These are phyloP conservation scores for Trachurus trachurus DNA, from an alignment of 2,797 vertebrate genomes.

Conservation along the genomic window DNA sequence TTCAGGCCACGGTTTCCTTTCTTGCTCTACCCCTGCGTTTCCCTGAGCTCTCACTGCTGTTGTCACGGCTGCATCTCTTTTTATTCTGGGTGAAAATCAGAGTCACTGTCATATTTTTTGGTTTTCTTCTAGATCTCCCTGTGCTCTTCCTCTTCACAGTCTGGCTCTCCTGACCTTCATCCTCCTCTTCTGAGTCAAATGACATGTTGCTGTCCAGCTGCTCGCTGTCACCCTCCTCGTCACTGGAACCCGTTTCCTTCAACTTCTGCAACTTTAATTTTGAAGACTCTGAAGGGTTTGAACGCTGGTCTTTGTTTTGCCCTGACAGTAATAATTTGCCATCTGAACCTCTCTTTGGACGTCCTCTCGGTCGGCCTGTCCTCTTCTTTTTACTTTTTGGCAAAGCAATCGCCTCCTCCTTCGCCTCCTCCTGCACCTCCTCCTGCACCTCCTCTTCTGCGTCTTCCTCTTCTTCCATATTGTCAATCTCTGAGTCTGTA, in stretches of 20 bases:
- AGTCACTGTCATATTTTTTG: constrained; percentile 35
- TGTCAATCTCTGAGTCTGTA: constrained; percentile 16
- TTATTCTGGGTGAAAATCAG: constrained; percentile 49
- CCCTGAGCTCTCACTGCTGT: constrained; percentile 1
- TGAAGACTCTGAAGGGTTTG: constrained; percentile 7
- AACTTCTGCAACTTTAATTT: constrained; percentile 22
- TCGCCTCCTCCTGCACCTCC: too few species aligned
- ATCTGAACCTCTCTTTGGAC: constrained; percentile 33
- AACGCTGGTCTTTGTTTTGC: not conserved
- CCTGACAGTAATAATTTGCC: not conserved
- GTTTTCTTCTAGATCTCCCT: constrained; percentile 8
- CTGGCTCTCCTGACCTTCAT: not conserved
- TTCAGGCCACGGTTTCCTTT: constrained; percentile 13
- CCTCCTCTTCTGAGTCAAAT: constrained; percentile 5
- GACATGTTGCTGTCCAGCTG: constrained; percentile 4
- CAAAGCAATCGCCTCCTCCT: not conserved
- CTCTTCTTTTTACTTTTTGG: constrained; percentile 17
- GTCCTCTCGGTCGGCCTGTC: constrained; percentile 49
- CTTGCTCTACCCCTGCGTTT: constrained; percentile 22
- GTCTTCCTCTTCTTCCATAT: constrained; percentile 1
- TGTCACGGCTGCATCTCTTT: constrained; percentile 18
- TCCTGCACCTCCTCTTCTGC: constrained; percentile 9
- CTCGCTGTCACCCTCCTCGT: constrained; percentile 26
- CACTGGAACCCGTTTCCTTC: constrained; percentile 5
- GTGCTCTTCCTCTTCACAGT: constrained; percentile 3